These are phyloP conservation scores for Crenuchus spilurus DNA, from an alignment of 2,797 vertebrate species.

Conservation along the genomic window DNA sequence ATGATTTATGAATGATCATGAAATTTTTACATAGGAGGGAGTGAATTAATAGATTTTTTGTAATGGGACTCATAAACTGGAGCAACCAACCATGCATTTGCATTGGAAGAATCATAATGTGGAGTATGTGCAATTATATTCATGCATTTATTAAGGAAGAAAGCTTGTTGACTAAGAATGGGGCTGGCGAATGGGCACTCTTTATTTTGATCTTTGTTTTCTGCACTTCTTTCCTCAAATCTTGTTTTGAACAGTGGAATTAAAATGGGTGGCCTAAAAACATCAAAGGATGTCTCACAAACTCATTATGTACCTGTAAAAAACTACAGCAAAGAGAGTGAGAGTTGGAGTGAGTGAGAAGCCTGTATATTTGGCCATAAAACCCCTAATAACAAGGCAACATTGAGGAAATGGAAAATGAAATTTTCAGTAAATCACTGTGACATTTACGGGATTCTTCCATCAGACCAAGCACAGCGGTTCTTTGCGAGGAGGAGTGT, in stretches of 20 bases:
- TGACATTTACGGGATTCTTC: slow-evolving; percentile 65
- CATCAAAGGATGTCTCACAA: slow-evolving; percentile 37
- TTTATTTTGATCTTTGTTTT: not conserved
- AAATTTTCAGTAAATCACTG: slow-evolving; percentile 67
- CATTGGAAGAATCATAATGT: slow-evolving; percentile 27
- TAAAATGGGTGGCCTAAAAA: slow-evolving; percentile 24
- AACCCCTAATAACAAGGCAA: slow-evolving; percentile 59
- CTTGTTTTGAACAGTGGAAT: slow-evolving; percentile 33
- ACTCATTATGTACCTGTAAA: slow-evolving; percentile 46
- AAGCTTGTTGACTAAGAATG: slow-evolving; percentile 4
- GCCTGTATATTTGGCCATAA: slow-evolving; percentile 34
- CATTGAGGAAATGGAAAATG: slow-evolving; percentile 60
- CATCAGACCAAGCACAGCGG: slow-evolving; percentile 48
- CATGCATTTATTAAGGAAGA: slow-evolving; percentile 21
- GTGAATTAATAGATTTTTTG: slow-evolving; percentile 24
- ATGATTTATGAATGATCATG: slow-evolving; percentile 43
- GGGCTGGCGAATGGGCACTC: not conserved
- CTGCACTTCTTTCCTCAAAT: not conserved
- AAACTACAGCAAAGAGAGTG: slow-evolving; percentile 8
- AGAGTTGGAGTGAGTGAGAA: slow-evolving; percentile 14
- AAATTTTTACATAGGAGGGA: slow-evolving; percentile 29
- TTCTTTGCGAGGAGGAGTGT: slow-evolving; percentile 53
- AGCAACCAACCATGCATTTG: slow-evolving; percentile 43
- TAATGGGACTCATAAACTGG: slow-evolving; percentile 41
- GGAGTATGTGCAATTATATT: slow-evolving; percentile 31